Evolutionary conservation across 37 sponge, comb jelly and placozoan species (phyloP).

Genomic region (Cliona cf. orientalis): DNA sequence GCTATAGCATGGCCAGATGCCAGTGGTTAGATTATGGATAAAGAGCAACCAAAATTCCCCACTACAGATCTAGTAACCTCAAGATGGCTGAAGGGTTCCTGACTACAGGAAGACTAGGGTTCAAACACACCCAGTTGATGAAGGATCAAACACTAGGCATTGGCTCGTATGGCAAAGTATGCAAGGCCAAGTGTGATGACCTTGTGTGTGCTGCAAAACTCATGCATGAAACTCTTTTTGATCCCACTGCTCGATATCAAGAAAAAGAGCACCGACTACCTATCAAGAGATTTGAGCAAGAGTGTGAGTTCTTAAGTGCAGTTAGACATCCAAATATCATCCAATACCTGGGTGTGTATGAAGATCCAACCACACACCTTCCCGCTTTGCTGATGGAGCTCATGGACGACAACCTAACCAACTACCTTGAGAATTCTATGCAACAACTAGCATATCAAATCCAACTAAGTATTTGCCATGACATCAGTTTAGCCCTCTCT

Average conservation of each 20-base stretch:
- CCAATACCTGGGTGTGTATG: conserved; percentile 5
- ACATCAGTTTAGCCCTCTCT: conserved; percentile 28
- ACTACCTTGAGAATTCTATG: conserved; percentile 13
- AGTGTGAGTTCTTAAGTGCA: neutral
- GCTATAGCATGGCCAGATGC: too few relatives aligned
- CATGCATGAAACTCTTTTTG: neutral
- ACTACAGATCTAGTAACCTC: too few relatives aligned
- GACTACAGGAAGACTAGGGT: too few relatives aligned
- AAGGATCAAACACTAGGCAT: too few relatives aligned
- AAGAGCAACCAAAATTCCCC: too few relatives aligned
- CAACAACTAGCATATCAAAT: conserved; percentile 10
- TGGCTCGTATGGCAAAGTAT: too few relatives aligned
- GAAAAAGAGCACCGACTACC: neutral
- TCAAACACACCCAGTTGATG: too few relatives aligned
- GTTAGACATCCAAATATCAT: conserved; percentile 13
- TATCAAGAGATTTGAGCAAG: neutral
- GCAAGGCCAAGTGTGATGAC: too few relatives aligned
- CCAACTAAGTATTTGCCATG: conserved; percentile 36
- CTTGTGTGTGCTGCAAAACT: too few relatives aligned
- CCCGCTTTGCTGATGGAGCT: conserved; percentile 40
- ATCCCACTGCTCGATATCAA: neutral
- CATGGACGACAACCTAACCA: conserved; percentile 46
- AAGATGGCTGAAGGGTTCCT: too few relatives aligned
- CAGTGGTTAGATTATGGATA: too few relatives aligned
- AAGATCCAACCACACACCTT: neutral